Evolutionary conservation across 2,888 invertebrate genomes (phyloP).

Genomic region (Bembecia ichneumoniformis): DNA sequence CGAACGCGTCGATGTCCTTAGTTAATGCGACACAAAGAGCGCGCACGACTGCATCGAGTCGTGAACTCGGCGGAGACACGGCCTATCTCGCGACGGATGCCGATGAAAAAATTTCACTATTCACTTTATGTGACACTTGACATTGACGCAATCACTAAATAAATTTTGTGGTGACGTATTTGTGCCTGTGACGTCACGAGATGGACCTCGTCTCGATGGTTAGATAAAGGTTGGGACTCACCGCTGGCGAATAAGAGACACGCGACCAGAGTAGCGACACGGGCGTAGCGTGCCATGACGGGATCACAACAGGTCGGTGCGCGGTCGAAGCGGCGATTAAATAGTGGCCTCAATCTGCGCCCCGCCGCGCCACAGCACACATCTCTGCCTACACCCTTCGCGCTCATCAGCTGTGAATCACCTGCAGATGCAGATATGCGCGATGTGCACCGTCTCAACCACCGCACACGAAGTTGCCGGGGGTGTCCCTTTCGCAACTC

Average conservation of each 20-base stretch:
- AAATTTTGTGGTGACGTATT: conserved; percentile 41
- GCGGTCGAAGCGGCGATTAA: conserved; percentile 66
- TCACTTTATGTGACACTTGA: conserved; percentile 55
- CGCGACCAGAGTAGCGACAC: conserved; percentile 71
- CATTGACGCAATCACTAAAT: conserved; percentile 49
- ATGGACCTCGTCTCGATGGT: conserved; percentile 57
- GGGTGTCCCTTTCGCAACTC: too few species aligned
- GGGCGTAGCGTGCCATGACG: conserved; percentile 73
- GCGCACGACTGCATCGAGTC: conserved; percentile 46
- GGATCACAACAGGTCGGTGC: conserved; percentile 73
- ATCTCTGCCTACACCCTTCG: conserved; percentile 63
- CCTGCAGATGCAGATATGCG: conserved; percentile 18
- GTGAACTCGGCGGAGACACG: conserved; percentile 43
- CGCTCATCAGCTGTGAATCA: conserved; percentile 61
- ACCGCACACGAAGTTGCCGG: neutral
- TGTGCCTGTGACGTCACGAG: conserved; percentile 62
- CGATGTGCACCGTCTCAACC: neutral
- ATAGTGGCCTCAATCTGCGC: conserved; percentile 71
- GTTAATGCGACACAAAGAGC: conserved; percentile 45
- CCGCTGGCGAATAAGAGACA: conserved; percentile 70
- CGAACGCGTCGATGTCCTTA: conserved; percentile 45
- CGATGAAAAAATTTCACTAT: conserved; percentile 55
- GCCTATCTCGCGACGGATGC: conserved; percentile 53
- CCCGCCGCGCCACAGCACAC: conserved; percentile 66
- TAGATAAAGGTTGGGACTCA: conserved; percentile 71